Base-by-base conservation (phyloP, 2,797 vertebrate species). In the Podarcis siculus region DNA sequence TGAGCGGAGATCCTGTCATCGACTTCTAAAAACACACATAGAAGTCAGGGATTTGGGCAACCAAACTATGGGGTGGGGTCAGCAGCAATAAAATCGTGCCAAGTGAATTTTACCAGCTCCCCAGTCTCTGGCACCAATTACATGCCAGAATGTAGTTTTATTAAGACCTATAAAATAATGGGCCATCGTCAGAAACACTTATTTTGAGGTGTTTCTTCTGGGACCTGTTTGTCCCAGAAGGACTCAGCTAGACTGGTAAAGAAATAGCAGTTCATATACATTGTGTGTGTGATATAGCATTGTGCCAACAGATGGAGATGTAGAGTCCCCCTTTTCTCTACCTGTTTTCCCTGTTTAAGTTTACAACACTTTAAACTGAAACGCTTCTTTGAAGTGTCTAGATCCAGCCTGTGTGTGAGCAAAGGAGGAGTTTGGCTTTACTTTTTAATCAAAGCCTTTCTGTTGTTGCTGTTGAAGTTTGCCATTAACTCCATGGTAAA, bases 401-500 rank as follows among this genome's bases (percentile, higher is more conserved):
- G 49, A 55, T 55, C 12, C 49, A 17, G 25, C 49, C 55, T 25
- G 58, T 30, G 45, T 78, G 64, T 45, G 17, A 66, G 19, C n/a
- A 30, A 45, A 79, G 72, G 35, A 8, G 32, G 42, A 32, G 39
- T 71, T 66, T 32, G 32, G 64, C 39, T 92, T 84, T 32, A 75
- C 90, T 69, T 71, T 92, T 71, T 49, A 90, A 84, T 77, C n/a
- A 79, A 91, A 64, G 88, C 73, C 91, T 71, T 86, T 84, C 45
- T 79, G 49, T 55, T 55, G 13, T 45, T 45, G 42, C 4, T 55
- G 49, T 66, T 77, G 27, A 64, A 86, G 77, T 85, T 92, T 90
- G 77, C 80, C 91, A 86, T 77, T 66, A 92, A 95, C 30, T 27
- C 81, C 94, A 80, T 27, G 92, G 84, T 84, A 86, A 87, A 84